Conservation (phyloP, 2,797 vertebrate species). For the Oophaga sylvatica region DNA sequence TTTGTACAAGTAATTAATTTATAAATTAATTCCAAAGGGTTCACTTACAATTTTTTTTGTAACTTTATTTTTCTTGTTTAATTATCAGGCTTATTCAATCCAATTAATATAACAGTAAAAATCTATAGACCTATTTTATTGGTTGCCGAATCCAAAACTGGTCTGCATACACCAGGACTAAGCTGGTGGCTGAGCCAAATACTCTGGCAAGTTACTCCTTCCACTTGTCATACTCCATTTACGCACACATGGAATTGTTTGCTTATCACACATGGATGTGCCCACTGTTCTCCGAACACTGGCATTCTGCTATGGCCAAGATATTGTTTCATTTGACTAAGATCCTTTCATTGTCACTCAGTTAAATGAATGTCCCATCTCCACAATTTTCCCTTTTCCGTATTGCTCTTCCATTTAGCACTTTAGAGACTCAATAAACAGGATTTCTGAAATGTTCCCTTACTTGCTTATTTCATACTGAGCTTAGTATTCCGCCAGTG, state of each 20-base stretch:
- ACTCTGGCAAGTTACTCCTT: not conserved
- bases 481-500: slow-evolving; percentile 4
- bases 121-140: not conserved
- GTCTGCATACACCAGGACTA: not conserved
- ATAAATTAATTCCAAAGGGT: too few relatives aligned
- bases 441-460: slow-evolving; percentile 11
- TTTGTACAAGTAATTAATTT: too few relatives aligned
- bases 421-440: not conserved
- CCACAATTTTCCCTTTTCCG: not conserved
- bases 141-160: not conserved
- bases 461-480: slow-evolving; percentile 3
- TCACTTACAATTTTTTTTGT: too few relatives aligned
- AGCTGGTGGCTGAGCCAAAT: not conserved
- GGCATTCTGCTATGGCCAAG: not conserved
- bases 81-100: too few relatives aligned
- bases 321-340: slow-evolving; percentile 20
- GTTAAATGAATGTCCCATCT: not conserved
- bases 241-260: slow-evolving; percentile 18
- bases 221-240: slow-evolving; percentile 12
- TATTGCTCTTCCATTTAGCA: not conserved
- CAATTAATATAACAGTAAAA: too few relatives aligned
- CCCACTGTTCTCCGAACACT: not conserved
- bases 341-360: slow-evolving; percentile 28
- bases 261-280: not conserved
- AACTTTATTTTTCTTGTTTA: too few relatives aligned